Evolutionary conservation across 2,113 vertebrate genomes (phyloP), one percentile per base, ranked within the genome.

Genomic region (Myxocyprinus asiaticus): DNA sequence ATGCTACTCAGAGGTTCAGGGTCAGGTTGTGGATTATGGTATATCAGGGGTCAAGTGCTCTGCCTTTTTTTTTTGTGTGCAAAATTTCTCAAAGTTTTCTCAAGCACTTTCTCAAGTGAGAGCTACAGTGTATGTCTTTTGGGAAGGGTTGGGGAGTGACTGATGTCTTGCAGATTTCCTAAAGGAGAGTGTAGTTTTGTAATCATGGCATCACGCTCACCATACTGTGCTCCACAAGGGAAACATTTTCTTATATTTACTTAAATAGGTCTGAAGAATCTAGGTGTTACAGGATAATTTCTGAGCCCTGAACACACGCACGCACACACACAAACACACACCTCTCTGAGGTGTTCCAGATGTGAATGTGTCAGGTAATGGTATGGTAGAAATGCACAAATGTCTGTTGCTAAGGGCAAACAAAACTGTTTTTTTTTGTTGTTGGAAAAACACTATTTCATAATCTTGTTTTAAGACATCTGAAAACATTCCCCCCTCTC

Each of bases 321-420:
- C n/a, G n/a, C n/a, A n/a, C 22, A 33, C 22, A 85, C 86, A 84
- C 80, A 81, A 81, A 80, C 83, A 33, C 22, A 33, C 1, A 33
- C 22, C 22, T 33, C 55, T 80, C 43, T 65, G 68, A 88, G 89
- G 87, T 84, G 86, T 86, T 89, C 90, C 89, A 92, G 91, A 91
- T 92, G 22, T 33, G 22, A 33, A 33, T 33, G 90, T 89, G 90
- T 91, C 78, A 76, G 84, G 83, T 89, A 89, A 88, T 84, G 90
- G 91, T 88, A 93, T 92, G 92, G 91, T 77, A 90, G 88, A 90
- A 91, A 92, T 92, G 89, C 86, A 10, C 47, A 62, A 69, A 85
- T 87, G 88, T 87, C 85, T 89, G 85, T 87, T 86, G 85, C 81
- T 59, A 17, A 17, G 17, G 73, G 61, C 53, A 50, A n/a, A n/a